Percentiles rank a stretch among this genome's conserved stretches.
Evolutionary conservation across 2,113 vertebrate genomes (phyloP).

Genomic region (Cervus canadensis): DNA sequence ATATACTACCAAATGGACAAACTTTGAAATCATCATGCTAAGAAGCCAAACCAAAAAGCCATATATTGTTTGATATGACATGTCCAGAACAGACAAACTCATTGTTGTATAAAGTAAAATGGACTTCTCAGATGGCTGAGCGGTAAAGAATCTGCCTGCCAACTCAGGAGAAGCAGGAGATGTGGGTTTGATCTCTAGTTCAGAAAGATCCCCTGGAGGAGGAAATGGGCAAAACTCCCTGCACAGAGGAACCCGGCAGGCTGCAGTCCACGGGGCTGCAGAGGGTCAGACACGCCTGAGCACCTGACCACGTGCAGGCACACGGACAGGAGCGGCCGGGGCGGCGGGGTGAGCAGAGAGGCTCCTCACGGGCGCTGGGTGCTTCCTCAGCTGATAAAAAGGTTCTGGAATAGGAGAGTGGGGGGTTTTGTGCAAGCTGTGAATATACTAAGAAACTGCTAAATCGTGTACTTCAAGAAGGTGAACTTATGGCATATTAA

Average conservation of each 20-base stretch:
- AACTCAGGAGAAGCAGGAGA: too few relatives aligned
- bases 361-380: background rate
- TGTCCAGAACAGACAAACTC: background rate
- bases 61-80: background rate
- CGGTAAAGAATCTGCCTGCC: too few relatives aligned
- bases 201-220: too few relatives aligned
- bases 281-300: too few relatives aligned
- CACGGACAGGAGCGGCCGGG: background rate
- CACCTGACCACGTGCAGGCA: too few relatives aligned
- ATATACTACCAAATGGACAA: background rate
- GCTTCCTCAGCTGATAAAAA: background rate
- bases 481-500: background rate
- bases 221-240: too few relatives aligned
- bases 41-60: background rate
- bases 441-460: background rate
- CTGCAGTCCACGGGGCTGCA: too few relatives aligned
- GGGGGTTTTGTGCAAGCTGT: background rate
- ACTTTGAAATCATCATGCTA: background rate
- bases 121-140: too few relatives aligned
- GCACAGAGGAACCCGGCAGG: too few relatives aligned
- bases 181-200: too few relatives aligned
- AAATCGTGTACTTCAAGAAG: background rate
- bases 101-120: background rate
- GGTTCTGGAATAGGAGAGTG: background rate
- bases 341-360: background rate